Evolutionary conservation across 2,888 invertebrate species (phyloP).

Genomic region (Eremobia ochroleuca): DNA sequence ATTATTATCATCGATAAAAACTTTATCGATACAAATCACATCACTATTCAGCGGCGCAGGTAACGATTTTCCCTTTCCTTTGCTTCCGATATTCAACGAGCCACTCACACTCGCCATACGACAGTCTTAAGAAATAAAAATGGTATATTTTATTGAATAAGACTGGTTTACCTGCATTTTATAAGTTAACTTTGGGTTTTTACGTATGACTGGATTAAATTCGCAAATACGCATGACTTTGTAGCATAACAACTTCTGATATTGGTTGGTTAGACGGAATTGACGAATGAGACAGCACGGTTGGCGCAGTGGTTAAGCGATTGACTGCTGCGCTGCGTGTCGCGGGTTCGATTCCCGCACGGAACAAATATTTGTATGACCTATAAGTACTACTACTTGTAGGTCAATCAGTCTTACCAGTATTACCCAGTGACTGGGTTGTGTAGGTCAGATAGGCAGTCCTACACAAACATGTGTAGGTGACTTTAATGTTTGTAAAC

Average conservation of each 20-base stretch:
- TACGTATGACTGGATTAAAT: background rate
- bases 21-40: slow-evolving; percentile 18
- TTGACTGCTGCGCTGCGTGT: no score
- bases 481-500: no score
- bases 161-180: slow-evolving; percentile 4
- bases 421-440: no score
- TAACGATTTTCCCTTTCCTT: slow-evolving; percentile 66
- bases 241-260: background rate
- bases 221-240: background rate
- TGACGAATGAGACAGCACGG: no score
- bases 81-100: slow-evolving; percentile 69
- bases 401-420: no score
- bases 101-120: slow-evolving; percentile 63
- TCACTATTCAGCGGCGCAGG: slow-evolving; percentile 59
- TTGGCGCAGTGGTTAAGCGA: no score
- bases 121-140: slow-evolving; percentile 61
- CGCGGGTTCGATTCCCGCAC: no score
- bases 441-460: no score
- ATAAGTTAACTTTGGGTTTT: background rate
- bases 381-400: no score
- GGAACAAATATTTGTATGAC: no score
- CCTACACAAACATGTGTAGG: no score
- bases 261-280: background rate
- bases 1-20: background rate
- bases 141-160: slow-evolving; percentile 44